Percentiles rank a stretch among this genome's conserved stretches.
Evolutionary conservation across 2,888 invertebrate species (phyloP).

Genomic region (Amphipoea oculea): DNA sequence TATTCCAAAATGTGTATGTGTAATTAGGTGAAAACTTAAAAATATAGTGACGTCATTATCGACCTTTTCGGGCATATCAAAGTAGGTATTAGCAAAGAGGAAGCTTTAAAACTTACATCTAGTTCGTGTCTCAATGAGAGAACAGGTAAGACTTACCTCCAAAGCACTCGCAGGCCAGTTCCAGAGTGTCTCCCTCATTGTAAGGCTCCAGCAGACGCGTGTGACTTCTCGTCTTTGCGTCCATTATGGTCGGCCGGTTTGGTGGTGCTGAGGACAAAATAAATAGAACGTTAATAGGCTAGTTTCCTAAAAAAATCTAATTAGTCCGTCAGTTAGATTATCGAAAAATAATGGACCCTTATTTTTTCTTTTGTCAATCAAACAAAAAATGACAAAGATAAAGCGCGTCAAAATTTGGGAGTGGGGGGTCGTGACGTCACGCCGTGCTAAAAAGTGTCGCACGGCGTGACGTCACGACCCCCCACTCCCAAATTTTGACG

Average conservation of each 20-base stretch:
- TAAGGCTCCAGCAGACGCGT: slow-evolving; percentile 94
- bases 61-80: neutral
- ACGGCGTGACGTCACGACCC: too few species aligned
- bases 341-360: too few species aligned
- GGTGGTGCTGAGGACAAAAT: slow-evolving; percentile 93
- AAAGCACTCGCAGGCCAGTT: slow-evolving; percentile 94
- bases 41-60: neutral
- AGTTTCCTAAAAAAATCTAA: too few species aligned
- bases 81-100: neutral
- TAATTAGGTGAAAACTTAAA: neutral
- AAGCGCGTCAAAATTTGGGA: too few species aligned
- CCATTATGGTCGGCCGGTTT: slow-evolving; percentile 94
- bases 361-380: too few species aligned
- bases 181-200: slow-evolving; percentile 95
- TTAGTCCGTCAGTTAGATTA: too few species aligned
- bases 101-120: neutral
- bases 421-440: too few species aligned
- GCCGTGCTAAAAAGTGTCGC: too few species aligned
- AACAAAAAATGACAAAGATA: too few species aligned
- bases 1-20: neutral
- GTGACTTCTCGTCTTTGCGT: slow-evolving; percentile 93
- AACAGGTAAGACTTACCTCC: slow-evolving; percentile 91
- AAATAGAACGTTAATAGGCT: neutral
- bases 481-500: too few species aligned
- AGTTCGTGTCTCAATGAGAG: neutral